A percentile compares a stretch with the other conserved stretches of the same genome.
Evolutionary conservation across 2,888 invertebrate species (phyloP).

Genomic region (Metopia argyrocephala): DNA sequence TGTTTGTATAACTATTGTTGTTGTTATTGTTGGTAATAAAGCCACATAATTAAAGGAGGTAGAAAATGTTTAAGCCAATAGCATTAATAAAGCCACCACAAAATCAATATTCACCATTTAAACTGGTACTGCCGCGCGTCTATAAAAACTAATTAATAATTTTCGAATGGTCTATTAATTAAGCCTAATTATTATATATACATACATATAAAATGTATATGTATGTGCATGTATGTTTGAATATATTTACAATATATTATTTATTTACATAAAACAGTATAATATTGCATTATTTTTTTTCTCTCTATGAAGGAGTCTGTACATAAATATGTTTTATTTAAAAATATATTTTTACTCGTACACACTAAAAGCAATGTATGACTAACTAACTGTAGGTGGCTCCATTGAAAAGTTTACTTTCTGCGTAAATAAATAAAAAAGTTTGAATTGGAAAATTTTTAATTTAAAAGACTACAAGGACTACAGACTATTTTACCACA

Average conservation of each 20-base stretch:
- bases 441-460: too few relatives aligned
- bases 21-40: slow-evolving; percentile 67
- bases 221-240: background rate
- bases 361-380: background rate
- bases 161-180: slow-evolving; percentile 79
- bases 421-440: background rate
- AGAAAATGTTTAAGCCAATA: slow-evolving; percentile 77
- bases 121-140: slow-evolving; percentile 76
- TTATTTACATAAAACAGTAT: background rate
- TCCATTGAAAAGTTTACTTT: background rate
- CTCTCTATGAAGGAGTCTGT: background rate
- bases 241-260: background rate
- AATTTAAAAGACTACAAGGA: too few relatives aligned
- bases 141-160: slow-evolving; percentile 79
- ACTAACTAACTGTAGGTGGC: background rate
- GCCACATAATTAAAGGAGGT: slow-evolving; percentile 77
- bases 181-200: slow-evolving; percentile 77
- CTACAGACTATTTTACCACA: too few relatives aligned
- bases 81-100: slow-evolving; percentile 79
- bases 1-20: slow-evolving; percentile 26
- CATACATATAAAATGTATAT: background rate
- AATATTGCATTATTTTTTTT: background rate
- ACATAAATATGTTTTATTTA: background rate
- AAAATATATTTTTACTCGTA: background rate
- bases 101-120: slow-evolving; percentile 79